Percentiles rank a stretch among this genome's conserved stretches.
Conservation (phyloP, 1,140 invertebrate species). For the Cylas formicarius region DNA sequence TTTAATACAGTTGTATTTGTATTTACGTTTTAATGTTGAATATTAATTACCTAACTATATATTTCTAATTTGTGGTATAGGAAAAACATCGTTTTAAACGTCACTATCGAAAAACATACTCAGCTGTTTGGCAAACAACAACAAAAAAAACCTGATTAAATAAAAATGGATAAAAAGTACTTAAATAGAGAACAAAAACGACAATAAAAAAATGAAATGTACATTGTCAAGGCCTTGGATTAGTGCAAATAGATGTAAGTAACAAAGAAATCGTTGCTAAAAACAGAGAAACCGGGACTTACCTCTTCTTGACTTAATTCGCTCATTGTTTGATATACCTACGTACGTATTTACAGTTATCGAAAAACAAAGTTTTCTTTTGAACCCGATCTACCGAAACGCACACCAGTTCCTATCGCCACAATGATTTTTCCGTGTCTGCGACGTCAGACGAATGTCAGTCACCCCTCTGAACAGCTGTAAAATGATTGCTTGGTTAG, state of each 20-base stretch:
- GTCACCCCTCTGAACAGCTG: constrained; percentile 36
- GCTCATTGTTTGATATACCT: constrained; percentile 48
- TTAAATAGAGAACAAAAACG: background rate
- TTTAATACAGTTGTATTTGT: too few relatives aligned
- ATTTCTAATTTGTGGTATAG: too few relatives aligned
- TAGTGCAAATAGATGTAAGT: constrained; percentile 10
- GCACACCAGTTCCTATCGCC: constrained; percentile 16
- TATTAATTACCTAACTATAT: too few relatives aligned
- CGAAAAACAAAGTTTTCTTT: constrained; percentile 7
- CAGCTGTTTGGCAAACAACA: too few relatives aligned
- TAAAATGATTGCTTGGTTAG: constrained; percentile 28
- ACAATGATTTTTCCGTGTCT: constrained; percentile 24
- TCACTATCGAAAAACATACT: too few relatives aligned
- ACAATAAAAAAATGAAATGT: background rate
- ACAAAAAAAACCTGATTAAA: background rate
- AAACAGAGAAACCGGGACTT: constrained; percentile 33
- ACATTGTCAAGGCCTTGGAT: constrained; percentile 8
- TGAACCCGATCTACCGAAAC: constrained; percentile 8
- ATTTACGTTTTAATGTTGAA: too few relatives aligned
- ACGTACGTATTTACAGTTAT: constrained; percentile 2
- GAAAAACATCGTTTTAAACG: too few relatives aligned
- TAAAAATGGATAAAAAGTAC: background rate
- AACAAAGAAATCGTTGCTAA: too few relatives aligned
- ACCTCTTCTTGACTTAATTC: constrained; percentile 70
- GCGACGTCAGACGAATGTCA: constrained; percentile 37